These are phyloP conservation scores for Dermochelys coriacea DNA, from an alignment of 2,797 vertebrate species.

Conservation along the genomic window DNA sequence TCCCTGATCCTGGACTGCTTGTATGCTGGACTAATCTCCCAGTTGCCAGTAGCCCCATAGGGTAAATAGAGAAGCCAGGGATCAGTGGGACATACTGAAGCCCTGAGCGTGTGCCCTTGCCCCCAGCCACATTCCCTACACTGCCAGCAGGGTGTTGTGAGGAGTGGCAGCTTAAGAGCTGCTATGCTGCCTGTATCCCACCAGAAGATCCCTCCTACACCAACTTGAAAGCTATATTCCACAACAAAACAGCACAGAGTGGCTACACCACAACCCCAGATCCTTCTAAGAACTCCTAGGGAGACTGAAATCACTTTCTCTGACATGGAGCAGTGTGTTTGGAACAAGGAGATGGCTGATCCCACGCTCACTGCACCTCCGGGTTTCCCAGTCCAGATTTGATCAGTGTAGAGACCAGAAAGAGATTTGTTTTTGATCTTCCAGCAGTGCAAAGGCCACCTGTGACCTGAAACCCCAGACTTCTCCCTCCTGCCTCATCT, in stretches of 20 bases:
- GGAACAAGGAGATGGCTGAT: not conserved
- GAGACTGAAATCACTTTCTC: not conserved
- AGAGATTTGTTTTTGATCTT: not conserved
- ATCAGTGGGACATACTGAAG: not conserved
- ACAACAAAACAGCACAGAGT: not conserved
- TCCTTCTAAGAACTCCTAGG: not conserved
- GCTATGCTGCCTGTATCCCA: not conserved
- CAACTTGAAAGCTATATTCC: too few species aligned
- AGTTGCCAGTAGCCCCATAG: not conserved
- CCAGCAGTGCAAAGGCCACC: rapidly evolving
- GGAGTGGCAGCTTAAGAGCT: not conserved
- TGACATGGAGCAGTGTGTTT: not conserved
- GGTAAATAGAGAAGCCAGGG: not conserved
- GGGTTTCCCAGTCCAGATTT: not conserved
- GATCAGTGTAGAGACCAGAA: rapidly evolving
- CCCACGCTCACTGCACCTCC: not conserved
- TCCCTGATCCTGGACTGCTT: not conserved
- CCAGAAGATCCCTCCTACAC: not conserved
- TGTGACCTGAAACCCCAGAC: rapidly evolving
- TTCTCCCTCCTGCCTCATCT: not conserved
- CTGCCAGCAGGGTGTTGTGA: not conserved
- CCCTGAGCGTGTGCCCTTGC: not conserved
- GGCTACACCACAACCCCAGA: not conserved
- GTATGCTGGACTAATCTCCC: not conserved
- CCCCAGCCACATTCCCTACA: not conserved